Percentiles rank a stretch among this genome's conserved stretches.
Conservation (phyloP, 2,113 vertebrate species). For the Hyperopisus bebe region DNA sequence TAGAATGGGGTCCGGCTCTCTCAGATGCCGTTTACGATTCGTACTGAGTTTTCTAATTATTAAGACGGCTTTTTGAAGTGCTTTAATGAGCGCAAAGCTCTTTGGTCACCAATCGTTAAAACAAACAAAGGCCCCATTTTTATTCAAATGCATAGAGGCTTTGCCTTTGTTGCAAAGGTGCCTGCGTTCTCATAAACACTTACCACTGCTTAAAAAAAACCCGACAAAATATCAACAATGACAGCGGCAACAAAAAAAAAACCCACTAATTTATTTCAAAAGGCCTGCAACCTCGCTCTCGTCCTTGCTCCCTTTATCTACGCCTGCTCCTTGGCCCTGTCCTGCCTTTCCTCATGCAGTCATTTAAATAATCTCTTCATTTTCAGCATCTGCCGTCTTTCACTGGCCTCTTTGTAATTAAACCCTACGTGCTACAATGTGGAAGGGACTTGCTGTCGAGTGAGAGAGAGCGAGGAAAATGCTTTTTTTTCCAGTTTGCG, state of each 20-base stretch:
- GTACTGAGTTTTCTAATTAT: constrained; percentile 21
- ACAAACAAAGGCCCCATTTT: constrained; percentile 34
- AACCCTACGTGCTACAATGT: constrained; percentile 28
- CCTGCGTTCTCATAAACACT: constrained; percentile 18
- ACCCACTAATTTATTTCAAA: constrained; percentile 16
- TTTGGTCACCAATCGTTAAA: constrained; percentile 39
- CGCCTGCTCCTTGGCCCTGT: constrained; percentile 11
- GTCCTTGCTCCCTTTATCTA: constrained; percentile 17
- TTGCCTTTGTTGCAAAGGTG: constrained; percentile 26
- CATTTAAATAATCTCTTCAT: constrained; percentile 58
- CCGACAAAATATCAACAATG: constrained; percentile 29
- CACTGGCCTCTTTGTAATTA: constrained; percentile 61
- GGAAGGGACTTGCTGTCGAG: constrained; percentile 22
- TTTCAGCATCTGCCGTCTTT: constrained; percentile 59
- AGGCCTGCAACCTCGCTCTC: neutral
- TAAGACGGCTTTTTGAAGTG: constrained; percentile 39
- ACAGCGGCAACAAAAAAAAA: constrained; percentile 13
- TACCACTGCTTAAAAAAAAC: constrained; percentile 2
- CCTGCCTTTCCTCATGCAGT: constrained; percentile 33
- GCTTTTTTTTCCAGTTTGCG: neutral
- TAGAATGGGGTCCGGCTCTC: constrained; percentile 6
- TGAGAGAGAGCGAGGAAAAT: neutral
- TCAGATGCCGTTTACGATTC: constrained; percentile 23
- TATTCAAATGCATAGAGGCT: constrained; percentile 30
- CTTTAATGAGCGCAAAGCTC: constrained; percentile 43